These are phyloP conservation scores for Arenaria interpres DNA, from an alignment of 2,113 vertebrate genomes.

Conservation along the genomic window DNA sequence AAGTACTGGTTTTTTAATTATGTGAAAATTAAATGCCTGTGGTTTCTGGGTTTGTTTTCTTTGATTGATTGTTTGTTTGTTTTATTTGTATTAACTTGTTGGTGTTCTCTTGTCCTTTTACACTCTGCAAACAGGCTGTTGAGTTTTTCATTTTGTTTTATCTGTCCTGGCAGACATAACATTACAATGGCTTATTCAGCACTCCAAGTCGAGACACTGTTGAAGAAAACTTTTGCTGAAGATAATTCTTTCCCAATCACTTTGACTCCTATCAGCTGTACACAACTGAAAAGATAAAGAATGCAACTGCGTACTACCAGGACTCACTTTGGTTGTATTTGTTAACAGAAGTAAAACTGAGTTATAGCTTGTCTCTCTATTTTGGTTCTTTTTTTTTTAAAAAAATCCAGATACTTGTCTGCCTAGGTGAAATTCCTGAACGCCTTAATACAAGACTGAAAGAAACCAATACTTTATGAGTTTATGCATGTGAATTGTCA, in stretches of 20 bases:
- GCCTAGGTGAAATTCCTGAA: constrained; percentile 37
- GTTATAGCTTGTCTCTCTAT: constrained; percentile 26
- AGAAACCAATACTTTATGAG: constrained; percentile 15
- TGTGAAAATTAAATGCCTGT: background rate
- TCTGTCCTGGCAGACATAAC: constrained; percentile 72
- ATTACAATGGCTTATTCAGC: constrained; percentile 89
- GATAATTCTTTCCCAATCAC: constrained; percentile 26
- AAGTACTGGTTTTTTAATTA: background rate
- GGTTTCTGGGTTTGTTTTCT: background rate
- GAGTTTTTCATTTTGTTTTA: constrained; percentile 22
- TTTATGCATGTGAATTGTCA: constrained; percentile 61
- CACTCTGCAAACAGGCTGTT: background rate
- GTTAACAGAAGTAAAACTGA: constrained; percentile 52
- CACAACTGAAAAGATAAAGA: constrained; percentile 35
- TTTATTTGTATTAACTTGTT: background rate
- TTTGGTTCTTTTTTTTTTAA: background rate
- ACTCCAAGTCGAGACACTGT: constrained; percentile 84
- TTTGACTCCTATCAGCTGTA: constrained; percentile 20
- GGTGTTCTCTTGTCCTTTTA: background rate
- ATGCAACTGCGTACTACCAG: constrained; percentile 18
- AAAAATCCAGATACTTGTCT: background rate
- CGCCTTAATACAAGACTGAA: constrained; percentile 33
- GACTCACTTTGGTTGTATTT: constrained; percentile 35
- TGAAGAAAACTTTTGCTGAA: constrained; percentile 44
- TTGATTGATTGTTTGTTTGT: background rate